A percentile compares a stretch with the other conserved stretches of the same genome.
Evolutionary conservation across 2,113 vertebrate species (phyloP).

Genomic region (Osmerus mordax): DNA sequence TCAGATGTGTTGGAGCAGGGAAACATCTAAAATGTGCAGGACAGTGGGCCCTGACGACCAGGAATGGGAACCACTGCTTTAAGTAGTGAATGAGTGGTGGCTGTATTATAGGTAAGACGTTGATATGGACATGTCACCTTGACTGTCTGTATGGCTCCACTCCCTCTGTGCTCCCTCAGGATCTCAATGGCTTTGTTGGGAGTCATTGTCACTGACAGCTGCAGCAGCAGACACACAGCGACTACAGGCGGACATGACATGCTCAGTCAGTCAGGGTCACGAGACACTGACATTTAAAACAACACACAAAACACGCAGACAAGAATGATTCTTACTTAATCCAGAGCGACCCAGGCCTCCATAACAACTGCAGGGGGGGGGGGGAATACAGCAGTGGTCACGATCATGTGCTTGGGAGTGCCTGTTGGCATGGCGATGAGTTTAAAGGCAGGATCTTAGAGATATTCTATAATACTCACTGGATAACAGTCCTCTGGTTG

Average conservation of each 20-base stretch:
- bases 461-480: conserved; percentile 70
- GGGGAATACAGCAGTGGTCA: background rate
- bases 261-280: background rate
- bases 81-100: too few species aligned
- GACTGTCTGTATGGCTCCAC: conserved; percentile 85
- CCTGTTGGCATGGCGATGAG: background rate
- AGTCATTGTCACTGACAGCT: conserved; percentile 73
- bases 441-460: background rate
- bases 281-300: background rate
- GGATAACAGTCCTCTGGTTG: conserved; percentile 78
- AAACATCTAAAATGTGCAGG: background rate
- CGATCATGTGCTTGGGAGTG: background rate
- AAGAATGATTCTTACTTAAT: conserved; percentile 72
- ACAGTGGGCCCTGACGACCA: too few species aligned
- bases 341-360: conserved; percentile 84
- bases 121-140: conserved; percentile 70
- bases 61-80: too few species aligned
- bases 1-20: too few species aligned
- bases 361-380: conserved; percentile 73
- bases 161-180: conserved; percentile 77
- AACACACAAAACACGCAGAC: background rate
- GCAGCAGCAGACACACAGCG: conserved; percentile 84
- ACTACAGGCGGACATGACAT: conserved; percentile 65
- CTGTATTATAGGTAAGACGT: background rate
- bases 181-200: conserved; percentile 81